Conservation (phyloP, 2,113 vertebrate genomes). For the Takifugu flavidus region DNA sequence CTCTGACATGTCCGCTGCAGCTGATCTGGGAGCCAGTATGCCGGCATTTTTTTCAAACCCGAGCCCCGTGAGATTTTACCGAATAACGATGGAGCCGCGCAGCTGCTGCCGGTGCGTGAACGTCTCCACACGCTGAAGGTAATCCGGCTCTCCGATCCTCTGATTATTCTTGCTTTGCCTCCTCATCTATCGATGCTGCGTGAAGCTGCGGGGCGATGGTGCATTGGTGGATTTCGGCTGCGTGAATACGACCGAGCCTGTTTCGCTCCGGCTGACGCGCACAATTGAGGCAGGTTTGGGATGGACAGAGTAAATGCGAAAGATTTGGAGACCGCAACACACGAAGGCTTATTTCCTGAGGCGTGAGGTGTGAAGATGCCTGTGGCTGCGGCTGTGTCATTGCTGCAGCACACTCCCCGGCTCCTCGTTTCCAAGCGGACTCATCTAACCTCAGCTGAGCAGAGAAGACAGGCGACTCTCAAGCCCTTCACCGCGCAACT, state of each 20-base stretch:
- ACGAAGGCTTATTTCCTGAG: slow-evolving; percentile 33
- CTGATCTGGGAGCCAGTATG: slow-evolving; percentile 41
- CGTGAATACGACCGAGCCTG: slow-evolving; percentile 19
- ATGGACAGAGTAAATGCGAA: background rate
- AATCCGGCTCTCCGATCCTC: slow-evolving; percentile 24
- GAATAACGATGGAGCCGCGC: slow-evolving; percentile 22
- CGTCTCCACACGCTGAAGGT: slow-evolving; percentile 35
- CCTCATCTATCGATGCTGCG: slow-evolving; percentile 34
- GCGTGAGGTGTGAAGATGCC: slow-evolving; percentile 56
- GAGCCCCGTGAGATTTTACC: slow-evolving; percentile 27
- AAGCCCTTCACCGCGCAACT: slow-evolving; percentile 43
- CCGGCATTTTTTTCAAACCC: slow-evolving; percentile 47
- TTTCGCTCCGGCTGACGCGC: too few species aligned
- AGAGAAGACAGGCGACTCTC: slow-evolving; percentile 44
- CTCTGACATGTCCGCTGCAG: slow-evolving; percentile 35
- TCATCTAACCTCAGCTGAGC: slow-evolving; percentile 55
- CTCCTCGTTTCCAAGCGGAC: slow-evolving; percentile 46
- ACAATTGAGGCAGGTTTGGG: background rate
- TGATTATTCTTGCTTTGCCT: background rate
- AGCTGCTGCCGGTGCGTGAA: slow-evolving; percentile 44
- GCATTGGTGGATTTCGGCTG: slow-evolving; percentile 49
- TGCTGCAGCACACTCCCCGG: slow-evolving; percentile 60
- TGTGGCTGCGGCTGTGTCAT: slow-evolving; percentile 54
- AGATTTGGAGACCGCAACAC: background rate
- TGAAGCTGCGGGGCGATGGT: slow-evolving; percentile 52